These are phyloP conservation scores for Paedocypris sp. DNA, from an alignment of 2,113 vertebrate species.

Conservation along the genomic window DNA sequence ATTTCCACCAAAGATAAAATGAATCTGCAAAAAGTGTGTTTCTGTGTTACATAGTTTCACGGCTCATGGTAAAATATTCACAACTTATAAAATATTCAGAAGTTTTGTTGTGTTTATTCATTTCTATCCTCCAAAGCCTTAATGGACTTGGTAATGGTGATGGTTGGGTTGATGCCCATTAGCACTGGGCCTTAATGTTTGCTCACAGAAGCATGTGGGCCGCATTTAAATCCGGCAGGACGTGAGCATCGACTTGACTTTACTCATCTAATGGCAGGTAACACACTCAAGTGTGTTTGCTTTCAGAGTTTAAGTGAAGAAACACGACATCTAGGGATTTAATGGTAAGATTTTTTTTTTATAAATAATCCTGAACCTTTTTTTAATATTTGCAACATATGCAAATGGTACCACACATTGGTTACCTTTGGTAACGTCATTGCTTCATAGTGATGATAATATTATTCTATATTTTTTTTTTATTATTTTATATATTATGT, in stretches of 20 bases:
- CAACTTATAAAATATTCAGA: constrained; percentile 9
- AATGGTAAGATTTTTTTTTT: constrained; percentile 6
- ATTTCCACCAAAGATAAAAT: too few species aligned
- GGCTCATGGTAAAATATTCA: neutral
- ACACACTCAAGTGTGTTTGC: neutral
- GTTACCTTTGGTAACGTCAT: neutral
- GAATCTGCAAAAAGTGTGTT: too few species aligned
- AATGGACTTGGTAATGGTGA: constrained; percentile 25
- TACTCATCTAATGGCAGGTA: neutral
- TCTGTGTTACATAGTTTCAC: too few species aligned
- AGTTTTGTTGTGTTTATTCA: constrained; percentile 19
- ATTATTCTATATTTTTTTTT: too few species aligned
- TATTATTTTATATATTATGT: too few species aligned
- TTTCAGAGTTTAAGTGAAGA: constrained; percentile 5
- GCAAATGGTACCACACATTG: neutral
- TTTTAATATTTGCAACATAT: neutral
- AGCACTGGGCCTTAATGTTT: constrained; percentile 24
- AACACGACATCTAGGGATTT: constrained; percentile 11
- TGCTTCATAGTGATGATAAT: too few species aligned
- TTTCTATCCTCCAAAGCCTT: constrained; percentile 1
- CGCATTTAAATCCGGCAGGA: constrained; percentile 16
- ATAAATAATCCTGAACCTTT: neutral
- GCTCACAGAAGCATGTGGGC: constrained; percentile 21
- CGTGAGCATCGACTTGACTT: constrained; percentile 9
- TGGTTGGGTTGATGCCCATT: constrained; percentile 22